Conservation (phyloP, 2,113 vertebrate genomes). For the Triplophysa dalaica region DNA sequence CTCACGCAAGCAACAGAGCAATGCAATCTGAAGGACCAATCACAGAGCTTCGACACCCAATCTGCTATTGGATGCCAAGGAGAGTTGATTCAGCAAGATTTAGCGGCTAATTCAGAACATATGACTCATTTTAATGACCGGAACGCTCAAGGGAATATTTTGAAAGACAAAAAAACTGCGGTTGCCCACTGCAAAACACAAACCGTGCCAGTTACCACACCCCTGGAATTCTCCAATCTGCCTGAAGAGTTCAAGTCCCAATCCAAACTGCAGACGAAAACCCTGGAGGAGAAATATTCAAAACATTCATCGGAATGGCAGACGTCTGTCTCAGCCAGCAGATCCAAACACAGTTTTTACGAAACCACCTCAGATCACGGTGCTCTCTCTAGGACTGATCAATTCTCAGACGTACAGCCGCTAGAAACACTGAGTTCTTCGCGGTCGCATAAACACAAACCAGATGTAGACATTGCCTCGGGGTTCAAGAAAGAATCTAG, state of each 20-base stretch:
- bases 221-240: constrained; percentile 60
- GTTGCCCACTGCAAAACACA: constrained; percentile 62
- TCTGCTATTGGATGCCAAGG: constrained; percentile 40
- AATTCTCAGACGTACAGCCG: constrained; percentile 24
- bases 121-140: constrained; percentile 14
- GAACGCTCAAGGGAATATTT: constrained; percentile 43
- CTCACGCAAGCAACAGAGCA: constrained; percentile 58
- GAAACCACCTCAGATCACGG: constrained; percentile 38
- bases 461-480: constrained; percentile 50
- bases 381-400: constrained; percentile 44
- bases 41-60: constrained; percentile 17
- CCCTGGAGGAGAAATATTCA: constrained; percentile 58
- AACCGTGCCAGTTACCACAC: constrained; percentile 52
- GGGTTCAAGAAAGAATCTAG: constrained; percentile 62
- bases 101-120: background rate
- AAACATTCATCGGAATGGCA: constrained; percentile 65
- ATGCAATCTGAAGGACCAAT: constrained; percentile 41
- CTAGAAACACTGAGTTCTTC: constrained; percentile 40
- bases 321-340: constrained; percentile 62
- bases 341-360: constrained; percentile 54
- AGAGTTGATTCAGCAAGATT: constrained; percentile 41
- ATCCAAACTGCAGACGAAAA: constrained; percentile 58
- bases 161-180: constrained; percentile 47
- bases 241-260: constrained; percentile 62
- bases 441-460: constrained; percentile 44